Evolutionary conservation across 2,888 invertebrate species (phyloP).

Genomic region (Coenonympha glycerion): DNA sequence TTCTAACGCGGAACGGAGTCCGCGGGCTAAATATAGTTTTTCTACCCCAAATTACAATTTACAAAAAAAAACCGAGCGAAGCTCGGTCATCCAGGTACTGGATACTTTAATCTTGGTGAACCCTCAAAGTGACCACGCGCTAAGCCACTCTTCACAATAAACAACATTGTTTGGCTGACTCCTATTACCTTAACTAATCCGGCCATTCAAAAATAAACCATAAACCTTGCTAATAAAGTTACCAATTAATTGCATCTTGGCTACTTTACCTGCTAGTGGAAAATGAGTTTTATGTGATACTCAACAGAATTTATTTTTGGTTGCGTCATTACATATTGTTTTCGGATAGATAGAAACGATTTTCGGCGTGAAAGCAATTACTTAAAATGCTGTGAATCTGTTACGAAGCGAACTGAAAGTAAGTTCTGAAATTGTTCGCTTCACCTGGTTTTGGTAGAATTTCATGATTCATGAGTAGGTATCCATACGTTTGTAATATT

Average conservation of each 20-base stretch:
- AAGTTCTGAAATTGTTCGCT: background rate
- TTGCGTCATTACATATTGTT: background rate
- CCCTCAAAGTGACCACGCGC: conserved; percentile 3
- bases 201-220: conserved; percentile 3
- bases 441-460: too few relatives aligned
- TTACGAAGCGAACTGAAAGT: conserved; percentile 11
- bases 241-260: background rate
- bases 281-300: background rate
- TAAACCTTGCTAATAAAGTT: background rate
- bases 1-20: too few relatives aligned
- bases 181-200: conserved; percentile 6
- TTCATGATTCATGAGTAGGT: too few relatives aligned
- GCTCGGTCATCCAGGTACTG: too few relatives aligned
- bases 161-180: conserved; percentile 11
- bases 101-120: background rate
- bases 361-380: conserved; percentile 14
- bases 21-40: too few relatives aligned
- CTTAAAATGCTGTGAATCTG: conserved; percentile 9
- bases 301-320: background rate
- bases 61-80: too few relatives aligned
- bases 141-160: conserved; percentile 7
- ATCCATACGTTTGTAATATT: too few relatives aligned
- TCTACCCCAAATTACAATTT: too few relatives aligned
- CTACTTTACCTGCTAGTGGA: background rate
- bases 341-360: conserved; percentile 3